These are phyloP conservation scores for Hemibagrus guttatus DNA, from an alignment of 2,797 vertebrate genomes.

Conservation along the genomic window DNA sequence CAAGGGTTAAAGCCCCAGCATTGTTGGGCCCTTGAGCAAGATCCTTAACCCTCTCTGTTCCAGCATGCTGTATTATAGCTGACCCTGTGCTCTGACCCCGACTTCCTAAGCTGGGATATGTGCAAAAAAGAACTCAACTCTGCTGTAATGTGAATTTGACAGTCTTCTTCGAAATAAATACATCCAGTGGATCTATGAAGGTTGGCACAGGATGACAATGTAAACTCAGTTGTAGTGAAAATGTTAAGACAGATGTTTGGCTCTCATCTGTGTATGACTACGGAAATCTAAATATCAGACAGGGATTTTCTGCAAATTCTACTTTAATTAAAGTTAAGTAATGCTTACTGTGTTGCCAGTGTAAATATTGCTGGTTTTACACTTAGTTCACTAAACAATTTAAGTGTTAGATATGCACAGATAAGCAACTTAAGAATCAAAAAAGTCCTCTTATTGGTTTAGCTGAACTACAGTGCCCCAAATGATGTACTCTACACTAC, in stretches of 20 bases:
- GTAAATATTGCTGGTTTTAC: neutral
- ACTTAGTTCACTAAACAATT: neutral
- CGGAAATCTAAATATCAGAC: neutral
- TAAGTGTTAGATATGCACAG: neutral
- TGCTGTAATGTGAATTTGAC: no score
- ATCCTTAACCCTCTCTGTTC: no score
- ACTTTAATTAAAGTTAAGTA: neutral
- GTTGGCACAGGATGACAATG: neutral
- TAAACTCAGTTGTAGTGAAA: neutral
- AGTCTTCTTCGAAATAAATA: neutral
- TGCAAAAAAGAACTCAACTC: no score
- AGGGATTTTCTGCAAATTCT: neutral
- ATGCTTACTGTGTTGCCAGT: neutral
- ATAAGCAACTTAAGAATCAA: neutral
- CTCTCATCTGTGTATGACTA: neutral
- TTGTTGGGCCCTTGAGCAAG: no score
- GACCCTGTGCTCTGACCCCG: no score
- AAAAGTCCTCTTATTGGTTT: neutral
- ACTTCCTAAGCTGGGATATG: no score
- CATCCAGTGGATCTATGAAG: neutral
- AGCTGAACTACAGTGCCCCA: neutral
- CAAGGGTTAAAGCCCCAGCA: no score
- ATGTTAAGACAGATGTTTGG: neutral
- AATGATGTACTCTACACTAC: no score
- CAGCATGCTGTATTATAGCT: no score